phyloP scores from a whole-genome alignment of 1,140 invertebrate genomes.

The Nasonia giraulti region DNA sequence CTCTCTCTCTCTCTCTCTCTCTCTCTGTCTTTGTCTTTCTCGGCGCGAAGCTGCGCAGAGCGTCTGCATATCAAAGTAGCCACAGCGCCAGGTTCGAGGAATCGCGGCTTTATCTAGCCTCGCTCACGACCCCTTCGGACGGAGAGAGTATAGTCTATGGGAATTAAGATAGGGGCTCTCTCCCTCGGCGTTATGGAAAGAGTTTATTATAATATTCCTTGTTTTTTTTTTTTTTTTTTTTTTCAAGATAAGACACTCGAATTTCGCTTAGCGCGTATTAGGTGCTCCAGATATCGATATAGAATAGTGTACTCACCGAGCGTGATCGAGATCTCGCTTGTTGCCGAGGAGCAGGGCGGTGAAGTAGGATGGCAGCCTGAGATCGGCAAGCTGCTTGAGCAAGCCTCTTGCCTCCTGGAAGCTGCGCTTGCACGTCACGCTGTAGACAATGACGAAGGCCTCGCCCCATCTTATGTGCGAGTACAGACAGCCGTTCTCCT shows the following conservation, averaged over 20 bases:
- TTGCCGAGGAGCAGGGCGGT: slow-evolving; percentile 87
- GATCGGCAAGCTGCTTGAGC: slow-evolving; percentile 81
- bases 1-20: slow-evolving; percentile 3
- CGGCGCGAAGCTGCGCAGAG: neutral
- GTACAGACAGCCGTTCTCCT: slow-evolving; percentile 82
- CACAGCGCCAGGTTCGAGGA: slow-evolving; percentile 41
- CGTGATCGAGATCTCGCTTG: slow-evolving; percentile 88
- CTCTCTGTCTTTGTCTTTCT: slow-evolving; percentile 18
- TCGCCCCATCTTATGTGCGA: slow-evolving; percentile 89
- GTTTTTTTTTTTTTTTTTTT: too few species aligned
- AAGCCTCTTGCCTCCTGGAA: slow-evolving; percentile 85
- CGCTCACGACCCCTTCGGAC: slow-evolving; percentile 10
- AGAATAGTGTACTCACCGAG: slow-evolving; percentile 76
- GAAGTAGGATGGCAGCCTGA: slow-evolving; percentile 81
- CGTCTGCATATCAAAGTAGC: slow-evolving; percentile 45
- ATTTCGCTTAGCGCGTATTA: too few species aligned
- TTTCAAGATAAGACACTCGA: too few species aligned
- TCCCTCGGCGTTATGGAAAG: neutral
- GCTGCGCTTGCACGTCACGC: slow-evolving; percentile 83
- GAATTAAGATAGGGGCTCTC: slow-evolving; percentile 17
- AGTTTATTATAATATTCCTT: too few species aligned
- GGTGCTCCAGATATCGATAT: too few species aligned
- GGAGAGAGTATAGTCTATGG: neutral
- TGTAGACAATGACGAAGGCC: slow-evolving; percentile 90
- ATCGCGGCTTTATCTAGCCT: slow-evolving; percentile 49